Conservation (phyloP, 2,797 vertebrate species). For the Falco novaeseelandiae region DNA sequence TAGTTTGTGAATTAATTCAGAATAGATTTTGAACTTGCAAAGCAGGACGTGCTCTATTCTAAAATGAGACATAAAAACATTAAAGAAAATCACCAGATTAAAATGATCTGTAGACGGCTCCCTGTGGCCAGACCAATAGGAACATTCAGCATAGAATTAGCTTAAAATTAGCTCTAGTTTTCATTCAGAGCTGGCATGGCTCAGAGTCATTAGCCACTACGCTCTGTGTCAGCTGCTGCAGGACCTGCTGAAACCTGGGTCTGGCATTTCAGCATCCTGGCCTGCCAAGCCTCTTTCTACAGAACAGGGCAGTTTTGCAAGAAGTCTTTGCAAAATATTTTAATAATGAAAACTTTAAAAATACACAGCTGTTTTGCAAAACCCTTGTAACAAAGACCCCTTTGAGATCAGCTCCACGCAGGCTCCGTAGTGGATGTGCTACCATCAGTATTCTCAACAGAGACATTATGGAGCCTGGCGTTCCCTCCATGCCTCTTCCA, state of each 20-base stretch:
- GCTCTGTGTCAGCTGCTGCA: neutral
- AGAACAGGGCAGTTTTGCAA: slow-evolving; percentile 34
- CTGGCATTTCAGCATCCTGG: neutral
- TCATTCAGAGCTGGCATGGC: neutral
- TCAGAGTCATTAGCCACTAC: neutral
- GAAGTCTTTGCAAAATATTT: slow-evolving; percentile 60
- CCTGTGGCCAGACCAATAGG: slow-evolving; percentile 13
- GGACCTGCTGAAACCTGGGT: slow-evolving; percentile 40
- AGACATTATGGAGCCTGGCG: neutral
- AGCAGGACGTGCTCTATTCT: neutral
- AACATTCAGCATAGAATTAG: neutral
- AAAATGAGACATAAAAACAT: neutral
- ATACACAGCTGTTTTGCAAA: slow-evolving; percentile 55
- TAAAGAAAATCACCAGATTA: slow-evolving; percentile 30
- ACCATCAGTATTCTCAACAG: slow-evolving; percentile 23
- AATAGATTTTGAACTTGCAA: slow-evolving; percentile 5
- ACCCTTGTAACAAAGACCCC: neutral
- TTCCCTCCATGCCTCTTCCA: neutral
- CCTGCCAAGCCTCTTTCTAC: slow-evolving; percentile 30
- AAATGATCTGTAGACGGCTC: slow-evolving; percentile 5
- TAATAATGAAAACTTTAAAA: slow-evolving; percentile 63
- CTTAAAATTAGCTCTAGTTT: slow-evolving; percentile 27
- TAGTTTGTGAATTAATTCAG: neutral
- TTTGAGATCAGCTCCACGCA: slow-evolving; percentile 29
- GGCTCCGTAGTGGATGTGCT: neutral